Evolutionary conservation across 2,888 invertebrate genomes (phyloP), one percentile per base, ranked within the genome.

Genomic region (Fabriciana adippe): DNA sequence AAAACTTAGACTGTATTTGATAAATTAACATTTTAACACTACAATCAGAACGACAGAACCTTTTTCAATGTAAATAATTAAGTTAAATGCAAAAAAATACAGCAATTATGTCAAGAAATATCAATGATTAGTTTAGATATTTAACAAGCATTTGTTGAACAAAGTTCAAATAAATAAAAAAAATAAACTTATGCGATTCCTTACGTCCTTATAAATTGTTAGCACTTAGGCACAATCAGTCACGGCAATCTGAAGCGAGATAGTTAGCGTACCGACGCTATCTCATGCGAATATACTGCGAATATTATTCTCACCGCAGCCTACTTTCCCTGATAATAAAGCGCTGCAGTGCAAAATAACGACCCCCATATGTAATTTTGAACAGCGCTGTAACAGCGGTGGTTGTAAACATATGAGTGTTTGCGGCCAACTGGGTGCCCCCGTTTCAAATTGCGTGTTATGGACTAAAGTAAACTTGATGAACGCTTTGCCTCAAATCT

Each of bases 221-320:
- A n/a, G 47, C 65, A 70, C 68, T 70, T 65, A 62, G 54, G 61
- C 66, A 63, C 60, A 71, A 68, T 72, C 69, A 69, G 67, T 72
- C 71, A 70, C 60, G 64, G 63, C 69, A 73, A 69, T 72, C 70
- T 72, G 70, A 61, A 59, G 67, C 65, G 73, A 73, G 74, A 76
- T 76, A 77, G 76, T 73, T 72, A 73, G 73, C 72, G 73, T 51
- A 51, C 70, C 66, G 73, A 73, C 76, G 69, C 67, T 76, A 77
- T 77, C 76, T 74, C 69, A 51, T 61, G 72, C 70, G 71, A 75
- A 75, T 73, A 72, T 73, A 76, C 75, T 71, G 72, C 72, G 72
- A 73, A 74, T 75, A 73, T 75, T 74, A 74, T 74, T 73, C 72
- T 66, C 66, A 50, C 68, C 70, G 65, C 70, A 70, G 70, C 67